Evolutionary conservation across 2,888 invertebrate genomes (phyloP), one percentile per base, ranked within the genome.

Genomic region (Nezara viridula): DNA sequence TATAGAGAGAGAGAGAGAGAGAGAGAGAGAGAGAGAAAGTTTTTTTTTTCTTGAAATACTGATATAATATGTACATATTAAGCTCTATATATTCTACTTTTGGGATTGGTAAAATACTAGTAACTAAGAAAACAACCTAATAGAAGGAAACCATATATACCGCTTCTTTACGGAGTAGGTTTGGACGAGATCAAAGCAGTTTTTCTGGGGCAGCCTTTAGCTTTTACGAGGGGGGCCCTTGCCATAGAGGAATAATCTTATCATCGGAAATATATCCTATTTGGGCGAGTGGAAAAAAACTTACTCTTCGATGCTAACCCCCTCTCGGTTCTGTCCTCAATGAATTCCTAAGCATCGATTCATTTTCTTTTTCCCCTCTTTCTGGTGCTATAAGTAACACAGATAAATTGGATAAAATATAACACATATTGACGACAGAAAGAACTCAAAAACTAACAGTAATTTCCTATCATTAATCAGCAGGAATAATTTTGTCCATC

Each of bases 181-280:
- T 81, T 81, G 81, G 81, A 44, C 44, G 12, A 81, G 81, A 81
- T 81, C 81, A 81, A 81, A 81, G 81, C 81, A 44, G 40, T 81
- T 81, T 81, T 81, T 81, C 81, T n/a, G 81, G 44, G 81, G 44
- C 44, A 37, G 40, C 81, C 81, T n/a, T 81, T 81, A 81, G 81
- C 81, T 44, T 81, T 81, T 81, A 81, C 81, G 81, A 81, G 44
- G 3, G 44, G 7, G 7, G 4, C 44, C 81, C 81, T n/a, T n/a
- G 19, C 77, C 77, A 81, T 81, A 40, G 81, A 81, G 81, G 81
- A 81, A 81, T 81, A 81, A 81, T 81, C 81, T 81, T 81, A 81
- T 81, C 81, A 81, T 81, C 44, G 81, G 81, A 81, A 81, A 81
- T 81, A 81, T 81, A 81, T 81, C 81, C 81, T 81, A 81, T 81